phyloP scores from a whole-genome alignment of 1,140 invertebrate genomes.

The Nebria ingens region DNA sequence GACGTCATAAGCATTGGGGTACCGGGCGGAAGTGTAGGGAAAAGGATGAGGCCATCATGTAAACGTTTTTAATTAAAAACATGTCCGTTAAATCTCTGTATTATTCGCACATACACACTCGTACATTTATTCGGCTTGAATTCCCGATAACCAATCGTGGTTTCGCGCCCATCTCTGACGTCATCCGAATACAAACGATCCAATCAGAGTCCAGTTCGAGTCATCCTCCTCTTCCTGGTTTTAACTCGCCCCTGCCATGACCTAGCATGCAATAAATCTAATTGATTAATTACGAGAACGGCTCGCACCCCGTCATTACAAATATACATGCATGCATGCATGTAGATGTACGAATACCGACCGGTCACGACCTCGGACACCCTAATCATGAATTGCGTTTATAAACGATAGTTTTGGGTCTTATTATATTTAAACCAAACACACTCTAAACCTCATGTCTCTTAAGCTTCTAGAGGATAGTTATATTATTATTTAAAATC shows the following conservation, averaged over 20 bases:
- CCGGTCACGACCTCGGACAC: too few species aligned
- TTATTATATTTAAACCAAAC: too few species aligned
- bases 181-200: slow-evolving; percentile 9
- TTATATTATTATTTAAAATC: too few species aligned
- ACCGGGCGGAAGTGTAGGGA: too few species aligned
- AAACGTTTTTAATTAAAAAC: slow-evolving; percentile 9
- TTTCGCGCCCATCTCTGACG: background rate
- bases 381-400: too few species aligned
- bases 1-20: slow-evolving; percentile 1
- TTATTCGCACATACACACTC: slow-evolving; percentile 1
- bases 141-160: slow-evolving; percentile 4
- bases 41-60: background rate
- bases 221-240: too few species aligned
- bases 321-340: too few species aligned
- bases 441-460: too few species aligned
- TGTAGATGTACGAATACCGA: too few species aligned
- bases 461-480: too few species aligned
- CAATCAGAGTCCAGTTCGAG: background rate
- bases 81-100: slow-evolving; percentile 8
- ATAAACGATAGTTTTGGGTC: too few species aligned
- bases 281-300: slow-evolving; percentile 8
- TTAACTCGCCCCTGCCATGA: slow-evolving; percentile 4
- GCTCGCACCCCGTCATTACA: background rate
- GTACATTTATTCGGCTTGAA: background rate
- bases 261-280: slow-evolving; percentile 5